These are phyloP conservation scores for Odocoileus hemionus DNA, from an alignment of 2,113 vertebrate species.

Conservation along the genomic window DNA sequence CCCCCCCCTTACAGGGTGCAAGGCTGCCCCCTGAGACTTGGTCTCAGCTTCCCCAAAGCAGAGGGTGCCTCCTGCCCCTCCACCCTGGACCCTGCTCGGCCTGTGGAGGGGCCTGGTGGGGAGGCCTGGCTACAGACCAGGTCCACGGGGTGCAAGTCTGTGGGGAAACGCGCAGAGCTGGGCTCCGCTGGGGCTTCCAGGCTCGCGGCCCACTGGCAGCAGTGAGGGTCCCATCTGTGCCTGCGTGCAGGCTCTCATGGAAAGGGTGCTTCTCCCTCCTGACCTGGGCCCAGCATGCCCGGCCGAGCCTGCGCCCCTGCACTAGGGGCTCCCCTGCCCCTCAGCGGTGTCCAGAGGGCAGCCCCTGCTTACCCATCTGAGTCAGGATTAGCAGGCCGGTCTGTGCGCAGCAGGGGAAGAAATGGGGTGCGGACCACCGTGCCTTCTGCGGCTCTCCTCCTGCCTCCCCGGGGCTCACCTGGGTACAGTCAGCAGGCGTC, in stretches of 20 bases:
- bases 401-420: background rate
- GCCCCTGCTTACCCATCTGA: background rate
- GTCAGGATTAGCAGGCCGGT: background rate
- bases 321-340: background rate
- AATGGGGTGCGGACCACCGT: background rate
- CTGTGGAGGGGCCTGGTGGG: background rate
- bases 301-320: background rate
- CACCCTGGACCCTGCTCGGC: background rate
- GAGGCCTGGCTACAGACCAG: background rate
- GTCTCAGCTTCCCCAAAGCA: background rate
- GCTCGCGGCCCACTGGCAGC: background rate
- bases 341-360: background rate
- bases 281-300: background rate
- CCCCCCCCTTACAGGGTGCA: background rate
- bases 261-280: background rate
- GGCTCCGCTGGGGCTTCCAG: background rate
- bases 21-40: background rate
- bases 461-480: background rate
- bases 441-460: background rate
- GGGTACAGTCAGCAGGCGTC: background rate
- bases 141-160: background rate
- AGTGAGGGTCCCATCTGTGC: background rate
- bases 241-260: rapidly evolving
- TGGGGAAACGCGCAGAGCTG: background rate
- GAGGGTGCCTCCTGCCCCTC: background rate